Percentiles rank a stretch among this genome's conserved stretches.
phyloP scores from a whole-genome alignment of 2,113 vertebrate species.

The Esox niger region DNA sequence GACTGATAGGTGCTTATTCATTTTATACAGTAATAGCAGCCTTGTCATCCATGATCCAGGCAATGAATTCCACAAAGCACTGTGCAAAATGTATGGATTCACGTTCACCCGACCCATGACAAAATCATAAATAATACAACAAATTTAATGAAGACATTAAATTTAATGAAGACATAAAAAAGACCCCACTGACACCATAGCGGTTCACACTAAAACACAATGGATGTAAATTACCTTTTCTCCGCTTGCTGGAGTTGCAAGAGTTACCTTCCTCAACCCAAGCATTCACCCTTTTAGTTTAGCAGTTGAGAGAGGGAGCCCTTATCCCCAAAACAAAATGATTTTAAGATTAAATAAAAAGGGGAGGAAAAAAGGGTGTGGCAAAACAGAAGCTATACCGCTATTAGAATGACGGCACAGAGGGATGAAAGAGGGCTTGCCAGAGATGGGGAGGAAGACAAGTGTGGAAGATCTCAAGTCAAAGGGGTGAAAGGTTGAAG shows the following conservation, averaged over 20 bases:
- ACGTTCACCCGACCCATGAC: slow-evolving; percentile 48
- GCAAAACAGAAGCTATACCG: slow-evolving; percentile 66
- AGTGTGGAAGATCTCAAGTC: slow-evolving; percentile 70
- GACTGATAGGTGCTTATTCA: slow-evolving; percentile 36
- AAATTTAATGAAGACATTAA: slow-evolving; percentile 18
- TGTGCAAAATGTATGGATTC: slow-evolving; percentile 63
- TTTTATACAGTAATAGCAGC: slow-evolving; percentile 71
- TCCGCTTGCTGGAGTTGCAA: slow-evolving; percentile 63
- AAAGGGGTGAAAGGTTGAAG: too few relatives aligned
- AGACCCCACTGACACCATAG: slow-evolving; percentile 58
- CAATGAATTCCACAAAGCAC: slow-evolving; percentile 72
- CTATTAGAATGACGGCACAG: slow-evolving; percentile 59
- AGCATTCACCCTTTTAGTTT: slow-evolving; percentile 61
- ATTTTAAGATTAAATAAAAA: slow-evolving; percentile 53
- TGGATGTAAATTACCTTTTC: slow-evolving; percentile 71
- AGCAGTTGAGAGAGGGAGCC: slow-evolving; percentile 61
- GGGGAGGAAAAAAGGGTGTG: slow-evolving; percentile 46
- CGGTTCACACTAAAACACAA: slow-evolving; percentile 62
- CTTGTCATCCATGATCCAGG: slow-evolving; percentile 74
- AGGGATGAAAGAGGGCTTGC: slow-evolving; percentile 36
- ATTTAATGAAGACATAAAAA: too few relatives aligned
- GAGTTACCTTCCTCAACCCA: slow-evolving; percentile 70
- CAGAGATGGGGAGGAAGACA: slow-evolving; percentile 65
- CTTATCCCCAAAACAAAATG: slow-evolving; percentile 50
- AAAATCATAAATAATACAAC: slow-evolving; percentile 19